Conservation (phyloP, 2,888 invertebrate genomes). For the Polyommatus iphigenia region DNA sequence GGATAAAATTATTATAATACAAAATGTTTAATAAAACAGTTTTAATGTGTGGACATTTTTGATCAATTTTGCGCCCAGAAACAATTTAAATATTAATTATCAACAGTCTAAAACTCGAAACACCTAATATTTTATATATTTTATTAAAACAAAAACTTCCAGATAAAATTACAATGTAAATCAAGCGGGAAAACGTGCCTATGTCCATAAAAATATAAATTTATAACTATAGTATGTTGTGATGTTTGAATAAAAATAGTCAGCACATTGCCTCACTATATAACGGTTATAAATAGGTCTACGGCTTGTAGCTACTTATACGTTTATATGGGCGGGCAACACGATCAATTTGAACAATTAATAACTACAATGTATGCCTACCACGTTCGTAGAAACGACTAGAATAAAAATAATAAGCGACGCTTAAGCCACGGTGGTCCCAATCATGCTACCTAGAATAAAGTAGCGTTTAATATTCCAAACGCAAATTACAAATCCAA, state of each 20-base stretch:
- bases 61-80: background rate
- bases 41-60: background rate
- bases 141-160: background rate
- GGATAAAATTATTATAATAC: no score
- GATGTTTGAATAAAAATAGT: conserved; percentile 26
- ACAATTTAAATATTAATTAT: background rate
- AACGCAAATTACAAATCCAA: conserved; percentile 21
- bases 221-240: conserved; percentile 19
- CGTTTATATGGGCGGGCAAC: background rate
- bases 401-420: conserved; percentile 9
- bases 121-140: background rate
- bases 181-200: background rate
- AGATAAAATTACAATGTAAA: conserved; percentile 14
- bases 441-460: conserved; percentile 16
- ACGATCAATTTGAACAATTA: conserved; percentile 23
- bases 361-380: conserved; percentile 19
- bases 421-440: conserved; percentile 15
- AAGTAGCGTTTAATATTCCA: conserved; percentile 9
- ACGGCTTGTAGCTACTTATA: background rate
- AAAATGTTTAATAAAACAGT: background rate
- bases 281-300: conserved; percentile 25
- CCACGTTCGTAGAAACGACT: conserved; percentile 8
- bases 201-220: conserved; percentile 17
- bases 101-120: background rate
- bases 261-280: conserved; percentile 19